phyloP scores from a whole-genome alignment of 2,888 invertebrate genomes.

The Drosophila kokeensis region DNA sequence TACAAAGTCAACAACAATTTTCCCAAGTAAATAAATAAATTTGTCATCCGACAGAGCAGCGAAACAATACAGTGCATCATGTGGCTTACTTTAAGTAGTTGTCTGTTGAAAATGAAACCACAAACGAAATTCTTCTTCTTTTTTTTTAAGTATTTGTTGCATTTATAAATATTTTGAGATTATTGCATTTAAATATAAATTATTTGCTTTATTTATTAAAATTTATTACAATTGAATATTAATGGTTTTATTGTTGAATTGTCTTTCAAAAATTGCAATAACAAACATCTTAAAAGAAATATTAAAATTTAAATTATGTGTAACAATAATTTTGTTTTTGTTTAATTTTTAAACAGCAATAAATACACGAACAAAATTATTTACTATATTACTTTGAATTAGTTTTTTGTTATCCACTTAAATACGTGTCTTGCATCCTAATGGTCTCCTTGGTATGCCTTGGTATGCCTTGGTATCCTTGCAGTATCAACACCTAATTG shows the following conservation, averaged over 20 bases:
- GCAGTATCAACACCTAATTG: slow-evolving; percentile 47
- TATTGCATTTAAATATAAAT: not conserved
- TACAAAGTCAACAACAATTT: slow-evolving; percentile 58
- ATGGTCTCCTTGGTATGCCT: not conserved
- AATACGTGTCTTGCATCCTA: not conserved
- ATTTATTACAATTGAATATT: not conserved
- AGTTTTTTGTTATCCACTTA: not conserved
- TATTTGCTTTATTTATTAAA: not conserved
- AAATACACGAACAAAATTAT: not conserved
- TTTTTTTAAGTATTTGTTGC: not conserved
- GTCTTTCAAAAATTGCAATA: not conserved
- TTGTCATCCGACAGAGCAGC: slow-evolving; percentile 14
- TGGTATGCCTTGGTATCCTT: not conserved
- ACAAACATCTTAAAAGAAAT: not conserved
- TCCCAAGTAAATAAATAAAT: slow-evolving; percentile 44
- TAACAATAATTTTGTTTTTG: not conserved
- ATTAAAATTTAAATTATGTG: not conserved
- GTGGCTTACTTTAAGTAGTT: not conserved
- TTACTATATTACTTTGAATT: not conserved
- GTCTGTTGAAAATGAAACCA: not conserved
- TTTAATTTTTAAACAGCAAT: not conserved
- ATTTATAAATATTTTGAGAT: not conserved
- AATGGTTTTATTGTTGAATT: not conserved
- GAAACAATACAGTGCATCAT: not conserved
- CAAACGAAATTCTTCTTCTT: too few relatives aligned